Base-by-base conservation (phyloP, 2,797 vertebrate species). In the Gambusia yucatana region DNA sequence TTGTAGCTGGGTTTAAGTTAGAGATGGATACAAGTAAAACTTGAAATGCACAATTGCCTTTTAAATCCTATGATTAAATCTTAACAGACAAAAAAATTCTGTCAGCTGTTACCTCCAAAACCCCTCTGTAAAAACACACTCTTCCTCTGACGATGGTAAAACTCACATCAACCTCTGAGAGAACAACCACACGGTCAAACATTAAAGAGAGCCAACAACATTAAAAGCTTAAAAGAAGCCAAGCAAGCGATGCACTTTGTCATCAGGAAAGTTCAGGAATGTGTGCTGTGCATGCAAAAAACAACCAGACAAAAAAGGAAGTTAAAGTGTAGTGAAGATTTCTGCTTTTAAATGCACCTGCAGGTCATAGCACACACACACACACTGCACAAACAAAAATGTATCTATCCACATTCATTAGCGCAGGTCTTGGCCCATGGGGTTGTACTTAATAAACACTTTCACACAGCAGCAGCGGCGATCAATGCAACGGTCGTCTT, bases 401-500 rank as follows among this genome's bases (percentile, higher is more conserved):
- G 16, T 41, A 33, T 43, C 77, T 33, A 33, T 33, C 69, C 78
- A 82, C 78, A 79, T 86, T 85, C 81, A 87, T 85, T 89, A 86
- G 70, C 78, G 59, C 80, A 82, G 82, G 91, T 82, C 83, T 78
- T 52, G 75, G 86, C 89, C 84, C 41, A 47, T 43, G 76, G 74
- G 84, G 47, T 44, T 88, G 77, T 77, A 73, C 87, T 82, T 90
- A 89, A 88, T 81, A 87, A 77, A 67, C 82, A 73, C 81, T 67
- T 84, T 81, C 75, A 61, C 82, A 87, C 57, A 17, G 75, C 67
- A 55, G 72, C 69, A 87, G 61, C 63, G 83, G 67, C 70, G 84
- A 92, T 90, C 89, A 89, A 92, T 91, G 85, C 82, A 85, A 41
- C 57, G 81, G 87, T 79, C 77, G 81, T 33, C 88, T 86, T 83